A percentile compares a stretch with the other conserved stretches of the same genome.
phyloP scores from a whole-genome alignment of 1,140 invertebrate species.

The Dinothrombium tinctorium region DNA sequence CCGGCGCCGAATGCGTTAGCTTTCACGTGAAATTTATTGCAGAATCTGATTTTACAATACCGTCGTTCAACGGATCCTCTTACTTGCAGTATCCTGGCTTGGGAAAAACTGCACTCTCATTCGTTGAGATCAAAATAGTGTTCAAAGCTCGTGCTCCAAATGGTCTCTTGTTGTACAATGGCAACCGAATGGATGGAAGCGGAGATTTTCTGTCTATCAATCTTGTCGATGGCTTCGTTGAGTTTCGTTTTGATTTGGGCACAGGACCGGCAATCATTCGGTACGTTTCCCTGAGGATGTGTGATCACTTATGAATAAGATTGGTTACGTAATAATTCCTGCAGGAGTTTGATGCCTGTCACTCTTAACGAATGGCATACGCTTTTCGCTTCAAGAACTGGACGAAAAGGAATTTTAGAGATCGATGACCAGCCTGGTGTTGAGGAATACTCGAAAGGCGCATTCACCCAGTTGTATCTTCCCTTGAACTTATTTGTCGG shows the following conservation, averaged over 20 bases:
- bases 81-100: slow-evolving; percentile 59
- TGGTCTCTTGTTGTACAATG: slow-evolving; percentile 74
- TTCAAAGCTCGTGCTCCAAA: slow-evolving; percentile 52
- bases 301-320: no score
- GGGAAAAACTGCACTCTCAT: slow-evolving; percentile 53
- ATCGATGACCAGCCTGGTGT: slow-evolving; percentile 39
- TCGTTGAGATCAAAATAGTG: slow-evolving; percentile 65
- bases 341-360: slow-evolving; percentile 42
- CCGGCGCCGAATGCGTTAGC: no score
- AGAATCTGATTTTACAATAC: slow-evolving; percentile 29
- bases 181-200: slow-evolving; percentile 55
- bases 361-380: slow-evolving; percentile 59
- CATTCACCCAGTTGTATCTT: slow-evolving; percentile 55
- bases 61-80: slow-evolving; percentile 74
- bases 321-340: no score
- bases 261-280: slow-evolving; percentile 43
- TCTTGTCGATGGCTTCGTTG: slow-evolving; percentile 51
- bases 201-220: slow-evolving; percentile 81
- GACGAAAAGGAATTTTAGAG: slow-evolving; percentile 54
- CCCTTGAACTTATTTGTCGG: slow-evolving; percentile 67
- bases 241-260: slow-evolving; percentile 76
- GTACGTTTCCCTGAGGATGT: not conserved
- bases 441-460: slow-evolving; percentile 46
- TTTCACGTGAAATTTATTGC: slow-evolving; percentile 7
- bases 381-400: slow-evolving; percentile 57